phyloP scores from a whole-genome alignment of 2,113 vertebrate species.

The Acinonyx jubatus region DNA sequence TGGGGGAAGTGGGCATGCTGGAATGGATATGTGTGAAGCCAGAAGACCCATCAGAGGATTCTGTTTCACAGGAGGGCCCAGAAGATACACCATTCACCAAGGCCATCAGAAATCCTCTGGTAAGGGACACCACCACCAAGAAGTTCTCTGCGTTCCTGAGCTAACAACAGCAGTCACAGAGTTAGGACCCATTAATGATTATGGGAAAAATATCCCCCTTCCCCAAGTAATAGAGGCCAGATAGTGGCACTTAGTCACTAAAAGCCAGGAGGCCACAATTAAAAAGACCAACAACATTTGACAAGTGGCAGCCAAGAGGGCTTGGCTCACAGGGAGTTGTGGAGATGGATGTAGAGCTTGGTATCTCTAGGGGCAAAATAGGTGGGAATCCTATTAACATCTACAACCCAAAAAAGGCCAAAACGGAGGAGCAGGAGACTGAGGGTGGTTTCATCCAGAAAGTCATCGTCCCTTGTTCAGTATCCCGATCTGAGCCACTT shows the following conservation, averaged over 20 bases:
- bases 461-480: background rate
- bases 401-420: background rate
- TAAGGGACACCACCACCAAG: background rate
- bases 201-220: background rate
- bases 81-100: background rate
- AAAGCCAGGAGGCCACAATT: background rate
- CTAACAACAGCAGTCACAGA: background rate
- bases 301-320: background rate
- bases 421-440: background rate
- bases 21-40: background rate
- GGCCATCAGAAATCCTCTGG: background rate
- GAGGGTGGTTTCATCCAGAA: background rate
- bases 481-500: background rate
- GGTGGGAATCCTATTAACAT: background rate
- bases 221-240: background rate
- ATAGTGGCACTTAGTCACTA: background rate
- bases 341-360: background rate
- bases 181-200: background rate
- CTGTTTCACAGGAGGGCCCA: background rate
- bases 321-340: background rate
- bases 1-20: background rate
- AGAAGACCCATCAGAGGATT: background rate
- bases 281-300: constrained; percentile 2
- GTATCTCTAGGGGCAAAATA: background rate
- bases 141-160: background rate